These are phyloP conservation scores for Nibea coibor DNA, from an alignment of 2,113 vertebrate species.

Conservation along the genomic window DNA sequence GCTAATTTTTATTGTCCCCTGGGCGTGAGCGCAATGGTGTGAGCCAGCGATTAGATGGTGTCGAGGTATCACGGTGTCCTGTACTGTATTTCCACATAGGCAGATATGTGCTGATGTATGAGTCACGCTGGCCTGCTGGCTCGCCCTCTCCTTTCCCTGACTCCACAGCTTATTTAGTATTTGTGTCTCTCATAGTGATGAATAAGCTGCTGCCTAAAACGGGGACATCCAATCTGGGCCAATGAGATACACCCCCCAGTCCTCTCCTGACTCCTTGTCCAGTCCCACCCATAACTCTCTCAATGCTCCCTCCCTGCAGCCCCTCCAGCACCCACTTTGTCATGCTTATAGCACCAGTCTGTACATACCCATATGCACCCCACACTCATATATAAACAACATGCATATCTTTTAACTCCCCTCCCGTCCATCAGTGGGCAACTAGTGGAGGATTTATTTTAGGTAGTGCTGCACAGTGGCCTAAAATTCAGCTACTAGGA, in stretches of 20 bases:
- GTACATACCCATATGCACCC: not conserved
- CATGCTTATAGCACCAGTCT: not conserved
- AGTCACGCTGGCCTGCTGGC: constrained; percentile 78
- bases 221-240: constrained; percentile 56
- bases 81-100: not conserved
- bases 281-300: not conserved
- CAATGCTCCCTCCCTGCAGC: not conserved
- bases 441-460: not conserved
- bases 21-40: not conserved
- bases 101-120: constrained; percentile 70
- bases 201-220: constrained; percentile 81
- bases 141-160: constrained; percentile 77
- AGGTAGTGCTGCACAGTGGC: not conserved
- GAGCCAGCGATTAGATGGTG: not conserved
- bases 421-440: not conserved
- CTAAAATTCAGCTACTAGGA: not conserved
- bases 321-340: not conserved
- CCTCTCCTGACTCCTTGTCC: not conserved
- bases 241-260: not conserved
- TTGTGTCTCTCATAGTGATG: constrained; percentile 82
- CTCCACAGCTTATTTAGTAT: constrained; percentile 80
- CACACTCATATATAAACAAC: not conserved
- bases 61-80: not conserved
- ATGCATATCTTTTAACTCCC: not conserved
- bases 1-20: not conserved